Base-by-base conservation (phyloP, 2,888 invertebrate species). In the Dinocampus coccinellae region DNA sequence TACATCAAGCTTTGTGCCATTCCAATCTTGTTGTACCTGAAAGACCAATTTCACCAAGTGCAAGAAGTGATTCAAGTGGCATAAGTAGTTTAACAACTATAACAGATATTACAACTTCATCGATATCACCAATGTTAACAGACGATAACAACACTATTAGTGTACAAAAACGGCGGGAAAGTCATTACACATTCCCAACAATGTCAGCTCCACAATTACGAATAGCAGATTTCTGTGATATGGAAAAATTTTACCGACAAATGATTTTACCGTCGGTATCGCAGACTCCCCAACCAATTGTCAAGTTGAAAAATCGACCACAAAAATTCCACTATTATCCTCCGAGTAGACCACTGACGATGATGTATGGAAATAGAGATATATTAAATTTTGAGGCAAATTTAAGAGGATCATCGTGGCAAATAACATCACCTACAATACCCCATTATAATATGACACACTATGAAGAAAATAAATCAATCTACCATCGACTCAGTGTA, bases 381-480 rank as follows among this genome's bases (percentile, higher is more conserved):
- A 85, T 92, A 76, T 88, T 92, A 72, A 90, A 92, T 83, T 85
- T 92, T 82, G 89, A 89, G 83, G 88, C 86, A 62, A 92, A 91
- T 80, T 85, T 92, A 76, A 88, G 88, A 29, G 89, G 89, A 79
- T 85, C 88, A 26, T 87, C 88, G 74, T 92, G 91, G 92, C 89
- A 89, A 81, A 89, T 90, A 82, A 89, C 88, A 71, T 88, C 89
- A 63, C 90, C 91, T 10, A 85, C 85, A 79, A 88, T 92, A 87
- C 91, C 91, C 4, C 88, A 89, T 9, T 89, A 90, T 84, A 90
- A 90, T 81, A 89, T 90, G 11, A 87, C 88, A n/a, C 87, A 90
- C 80, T 91, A 90, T 89, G 90, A 91, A 82, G 90, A 90, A 78
- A 92, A 92, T 87, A 90, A 91, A 80, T 91, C 92, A 58, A 90